Conservation (phyloP, 2,888 invertebrate genomes). For the Napeogenes inachia region DNA sequence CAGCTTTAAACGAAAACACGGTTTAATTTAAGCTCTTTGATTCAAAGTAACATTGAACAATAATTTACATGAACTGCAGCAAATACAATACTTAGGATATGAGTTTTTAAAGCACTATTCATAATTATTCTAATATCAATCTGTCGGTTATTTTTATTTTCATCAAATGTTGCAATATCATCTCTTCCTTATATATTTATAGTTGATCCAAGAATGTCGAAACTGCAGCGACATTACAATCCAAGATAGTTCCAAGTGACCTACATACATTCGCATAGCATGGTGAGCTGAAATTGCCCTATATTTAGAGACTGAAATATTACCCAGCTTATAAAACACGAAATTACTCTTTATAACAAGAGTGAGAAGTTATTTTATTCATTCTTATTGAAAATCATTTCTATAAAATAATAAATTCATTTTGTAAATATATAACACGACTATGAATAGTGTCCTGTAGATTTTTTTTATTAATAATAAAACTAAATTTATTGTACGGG, state of each 20-base stretch:
- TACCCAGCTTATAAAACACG: constrained; percentile 45
- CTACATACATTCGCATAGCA: constrained; percentile 64
- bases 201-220: constrained; percentile 40
- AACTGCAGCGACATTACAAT: constrained; percentile 58
- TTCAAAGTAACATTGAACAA: no score
- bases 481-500: no score
- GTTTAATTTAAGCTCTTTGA: not conserved
- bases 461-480: no score
- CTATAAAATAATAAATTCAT: no score
- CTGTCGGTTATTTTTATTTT: constrained; percentile 4
- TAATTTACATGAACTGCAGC: no score
- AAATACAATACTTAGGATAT: no score
- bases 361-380: not conserved
- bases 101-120: no score
- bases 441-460: no score
- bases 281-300: constrained; percentile 54
- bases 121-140: no score
- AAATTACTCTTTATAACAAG: constrained; percentile 42
- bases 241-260: constrained; percentile 54
- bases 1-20: not conserved
- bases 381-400: no score
- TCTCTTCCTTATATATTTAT: constrained; percentile 38
- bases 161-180: constrained; percentile 34
- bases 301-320: constrained; percentile 58
- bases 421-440: no score